Conservation (phyloP, 2,888 invertebrate genomes). For the Ectemnius cavifrons region DNA sequence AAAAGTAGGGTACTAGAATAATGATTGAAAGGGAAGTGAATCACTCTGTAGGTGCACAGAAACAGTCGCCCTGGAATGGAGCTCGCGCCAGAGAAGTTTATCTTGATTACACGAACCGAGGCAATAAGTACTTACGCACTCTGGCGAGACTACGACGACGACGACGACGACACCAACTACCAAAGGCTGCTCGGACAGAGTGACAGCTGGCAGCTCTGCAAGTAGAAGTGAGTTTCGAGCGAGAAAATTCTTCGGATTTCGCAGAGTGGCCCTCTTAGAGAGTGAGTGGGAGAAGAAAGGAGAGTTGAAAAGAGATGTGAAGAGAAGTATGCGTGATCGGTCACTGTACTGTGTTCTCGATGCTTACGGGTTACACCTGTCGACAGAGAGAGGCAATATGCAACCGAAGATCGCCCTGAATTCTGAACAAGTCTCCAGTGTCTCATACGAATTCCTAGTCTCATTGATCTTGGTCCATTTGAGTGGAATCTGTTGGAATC, state of each 20-base stretch:
- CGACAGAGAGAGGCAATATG: conserved; percentile 12
- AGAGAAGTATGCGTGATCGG: background rate
- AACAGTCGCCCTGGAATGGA: too few species aligned
- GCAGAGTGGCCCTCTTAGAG: background rate
- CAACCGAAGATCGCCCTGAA: conserved; percentile 36
- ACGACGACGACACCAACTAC: too few species aligned
- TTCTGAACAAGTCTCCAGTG: conserved; percentile 15
- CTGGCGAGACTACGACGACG: too few species aligned
- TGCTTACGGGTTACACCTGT: conserved; percentile 43
- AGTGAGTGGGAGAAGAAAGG: background rate
- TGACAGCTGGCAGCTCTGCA: background rate
- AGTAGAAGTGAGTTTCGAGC: background rate
- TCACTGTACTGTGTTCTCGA: background rate
- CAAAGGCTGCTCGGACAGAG: too few species aligned
- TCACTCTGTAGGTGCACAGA: too few species aligned
- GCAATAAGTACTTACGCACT: too few species aligned
- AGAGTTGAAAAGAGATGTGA: background rate
- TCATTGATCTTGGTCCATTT: background rate
- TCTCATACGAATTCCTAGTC: background rate
- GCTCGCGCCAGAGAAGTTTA: too few species aligned
- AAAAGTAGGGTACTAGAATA: too few species aligned
- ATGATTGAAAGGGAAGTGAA: too few species aligned
- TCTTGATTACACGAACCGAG: too few species aligned
- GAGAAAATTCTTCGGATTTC: conserved; percentile 18
- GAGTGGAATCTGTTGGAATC: too few species aligned